Percentiles rank a stretch among this genome's conserved stretches.
These are phyloP conservation scores for Macquaria ambigua DNA, from an alignment of 2,113 vertebrate genomes.

Conservation along the genomic window DNA sequence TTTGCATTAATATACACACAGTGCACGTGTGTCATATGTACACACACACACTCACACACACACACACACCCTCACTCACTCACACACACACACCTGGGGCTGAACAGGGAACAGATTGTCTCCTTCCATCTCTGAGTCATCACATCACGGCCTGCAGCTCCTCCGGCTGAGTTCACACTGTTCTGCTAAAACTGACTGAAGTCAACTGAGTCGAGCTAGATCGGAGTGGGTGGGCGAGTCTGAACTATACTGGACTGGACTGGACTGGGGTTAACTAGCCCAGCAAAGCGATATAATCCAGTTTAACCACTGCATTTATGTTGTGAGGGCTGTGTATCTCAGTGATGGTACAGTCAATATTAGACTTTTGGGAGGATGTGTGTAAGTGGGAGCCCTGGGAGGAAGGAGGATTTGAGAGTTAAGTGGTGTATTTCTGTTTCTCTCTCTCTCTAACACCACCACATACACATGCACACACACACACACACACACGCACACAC, in stretches of 20 bases:
- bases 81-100: conserved; percentile 44
- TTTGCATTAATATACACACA: conserved; percentile 21
- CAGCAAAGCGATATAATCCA: conserved; percentile 1
- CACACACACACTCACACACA: not conserved
- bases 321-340: not conserved
- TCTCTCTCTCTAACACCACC: not conserved
- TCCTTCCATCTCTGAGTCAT: conserved; percentile 62
- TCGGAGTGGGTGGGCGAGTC: not conserved
- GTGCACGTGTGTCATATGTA: conserved; percentile 8
- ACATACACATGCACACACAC: not conserved
- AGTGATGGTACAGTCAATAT: conserved; percentile 12
- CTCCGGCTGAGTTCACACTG: conserved; percentile 48
- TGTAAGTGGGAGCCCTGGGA: not conserved
- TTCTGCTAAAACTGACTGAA: conserved; percentile 44
- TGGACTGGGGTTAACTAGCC: not conserved
- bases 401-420: conserved; percentile 28
- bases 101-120: conserved; percentile 62
- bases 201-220: conserved; percentile 18
- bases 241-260: not conserved
- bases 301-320: not conserved
- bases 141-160: conserved; percentile 52
- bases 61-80: conserved; percentile 30
- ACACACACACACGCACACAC: not conserved
- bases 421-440: conserved; percentile 45
- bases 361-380: not conserved